Conservation (phyloP, 2,797 vertebrate species). For the Adrianichthys oophorus region DNA sequence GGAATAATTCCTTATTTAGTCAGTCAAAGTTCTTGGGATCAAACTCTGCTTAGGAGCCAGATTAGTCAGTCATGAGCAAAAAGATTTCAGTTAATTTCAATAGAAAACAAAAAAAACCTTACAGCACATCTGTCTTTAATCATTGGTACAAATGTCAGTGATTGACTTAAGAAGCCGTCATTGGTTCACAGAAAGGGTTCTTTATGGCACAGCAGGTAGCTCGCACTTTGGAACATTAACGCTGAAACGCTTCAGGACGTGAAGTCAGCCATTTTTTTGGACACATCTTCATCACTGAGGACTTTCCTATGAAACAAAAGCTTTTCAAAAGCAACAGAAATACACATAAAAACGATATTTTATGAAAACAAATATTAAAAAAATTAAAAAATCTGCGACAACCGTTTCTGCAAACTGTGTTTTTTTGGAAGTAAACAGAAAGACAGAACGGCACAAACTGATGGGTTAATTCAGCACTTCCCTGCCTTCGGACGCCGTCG, state of each 20-base stretch:
- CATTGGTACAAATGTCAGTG: constrained; percentile 8
- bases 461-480: constrained; percentile 35
- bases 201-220: constrained; percentile 75
- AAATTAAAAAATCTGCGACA: not conserved
- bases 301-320: constrained; percentile 34
- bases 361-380: not conserved
- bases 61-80: constrained; percentile 15
- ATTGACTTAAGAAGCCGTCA: not conserved
- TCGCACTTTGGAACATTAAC: constrained; percentile 66
- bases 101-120: not conserved
- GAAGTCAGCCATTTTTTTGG: constrained; percentile 59
- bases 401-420: no score
- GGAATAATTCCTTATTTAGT: constrained; percentile 9
- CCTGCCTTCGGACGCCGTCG: constrained; percentile 2
- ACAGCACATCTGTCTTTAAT: not conserved
- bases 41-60: constrained; percentile 18
- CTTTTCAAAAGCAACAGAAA: not conserved
- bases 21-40: constrained; percentile 4
- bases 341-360: not conserved
- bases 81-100: constrained; percentile 22
- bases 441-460: constrained; percentile 38
- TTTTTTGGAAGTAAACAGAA: constrained; percentile 11
- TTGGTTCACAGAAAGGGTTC: constrained; percentile 12
- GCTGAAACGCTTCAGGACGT: constrained; percentile 23
- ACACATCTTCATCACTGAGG: constrained; percentile 56